Base-by-base conservation (phyloP, 1,140 invertebrate species). In the Pseudobourletiella spinata region DNA sequence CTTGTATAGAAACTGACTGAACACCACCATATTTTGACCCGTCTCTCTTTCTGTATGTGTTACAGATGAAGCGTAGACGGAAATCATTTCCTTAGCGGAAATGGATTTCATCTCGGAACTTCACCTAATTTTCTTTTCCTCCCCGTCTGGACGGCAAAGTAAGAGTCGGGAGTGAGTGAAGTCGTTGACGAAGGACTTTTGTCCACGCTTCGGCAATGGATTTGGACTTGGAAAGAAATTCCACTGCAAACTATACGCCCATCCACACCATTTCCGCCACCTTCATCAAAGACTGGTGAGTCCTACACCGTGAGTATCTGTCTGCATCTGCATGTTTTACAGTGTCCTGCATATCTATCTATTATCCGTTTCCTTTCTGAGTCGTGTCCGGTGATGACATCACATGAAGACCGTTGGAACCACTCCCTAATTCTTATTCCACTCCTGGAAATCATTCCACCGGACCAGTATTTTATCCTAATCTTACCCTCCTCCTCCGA, bases 271-370 rank as follows among this genome's bases (percentile, higher is more conserved):
- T 86, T 62, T 82, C 82, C 62, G 80, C 78, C 15, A 81, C 80
- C 63, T 85, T 83, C 73, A 84, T 86, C 63, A 81, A 79, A 43
- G 81, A 84, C 74, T 86, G 84, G 83, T 83, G 70, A 80, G 81
- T 18, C 24, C 44, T 48, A 16, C 20, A 48, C 14, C n/a, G n/a
- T n/a, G n/a, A n/a, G n/a, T n/a, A n/a, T n/a, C n/a, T n/a, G n/a
- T n/a, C n/a, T n/a, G n/a, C n/a, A n/a, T n/a, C n/a, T n/a, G n/a
- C n/a, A n/a, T n/a, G n/a, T n/a, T n/a, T n/a, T n/a, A n/a, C n/a
- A n/a, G n/a, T n/a, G n/a, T n/a, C n/a, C n/a, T n/a, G n/a, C n/a
- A n/a, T n/a, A n/a, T n/a, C n/a, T n/a, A n/a, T n/a, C n/a, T n/a
- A n/a, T n/a, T n/a, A n/a, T n/a, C n/a, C n/a, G n/a, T n/a, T n/a